These are phyloP conservation scores for Aleiodes alternator DNA, from an alignment of 2,888 invertebrate species.

Conservation along the genomic window DNA sequence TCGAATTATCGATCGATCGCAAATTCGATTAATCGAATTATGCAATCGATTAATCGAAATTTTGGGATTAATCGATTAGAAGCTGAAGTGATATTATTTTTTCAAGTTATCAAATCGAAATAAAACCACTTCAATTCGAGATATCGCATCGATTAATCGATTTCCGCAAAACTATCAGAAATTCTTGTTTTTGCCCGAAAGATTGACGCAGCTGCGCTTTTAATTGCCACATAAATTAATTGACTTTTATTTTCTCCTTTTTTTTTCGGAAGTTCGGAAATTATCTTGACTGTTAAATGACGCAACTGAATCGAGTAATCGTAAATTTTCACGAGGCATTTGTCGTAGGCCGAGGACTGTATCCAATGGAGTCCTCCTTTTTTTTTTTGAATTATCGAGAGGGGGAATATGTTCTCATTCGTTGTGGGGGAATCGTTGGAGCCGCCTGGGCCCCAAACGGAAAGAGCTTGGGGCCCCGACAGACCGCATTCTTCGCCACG, in stretches of 20 bases:
- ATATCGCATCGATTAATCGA: too few relatives aligned
- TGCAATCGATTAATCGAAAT: too few relatives aligned
- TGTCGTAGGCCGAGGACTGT: constrained; percentile 61
- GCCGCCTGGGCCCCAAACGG: constrained; percentile 50
- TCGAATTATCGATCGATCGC: too few relatives aligned
- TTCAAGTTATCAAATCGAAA: too few relatives aligned
- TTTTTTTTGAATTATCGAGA: constrained; percentile 15
- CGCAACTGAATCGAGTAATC: constrained; percentile 62
- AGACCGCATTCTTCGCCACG: constrained; percentile 74
- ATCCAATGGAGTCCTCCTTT: constrained; percentile 35
- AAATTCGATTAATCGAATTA: too few relatives aligned
- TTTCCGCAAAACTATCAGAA: too few relatives aligned
- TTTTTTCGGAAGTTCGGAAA: constrained; percentile 40
- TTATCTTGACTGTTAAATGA: constrained; percentile 56
- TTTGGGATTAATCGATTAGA: too few relatives aligned
- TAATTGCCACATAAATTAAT: too few relatives aligned
- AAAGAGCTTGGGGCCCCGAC: constrained; percentile 66
- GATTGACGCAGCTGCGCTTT: too few relatives aligned
- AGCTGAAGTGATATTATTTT: too few relatives aligned
- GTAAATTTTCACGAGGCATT: constrained; percentile 69
- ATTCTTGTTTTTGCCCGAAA: too few relatives aligned
- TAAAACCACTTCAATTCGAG: too few relatives aligned
- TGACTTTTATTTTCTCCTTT: constrained; percentile 32
- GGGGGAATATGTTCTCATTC: constrained; percentile 15
- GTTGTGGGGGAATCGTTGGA: constrained; percentile 34